phyloP scores from a whole-genome alignment of 2,888 invertebrate genomes.

The Eulithis prunata region DNA sequence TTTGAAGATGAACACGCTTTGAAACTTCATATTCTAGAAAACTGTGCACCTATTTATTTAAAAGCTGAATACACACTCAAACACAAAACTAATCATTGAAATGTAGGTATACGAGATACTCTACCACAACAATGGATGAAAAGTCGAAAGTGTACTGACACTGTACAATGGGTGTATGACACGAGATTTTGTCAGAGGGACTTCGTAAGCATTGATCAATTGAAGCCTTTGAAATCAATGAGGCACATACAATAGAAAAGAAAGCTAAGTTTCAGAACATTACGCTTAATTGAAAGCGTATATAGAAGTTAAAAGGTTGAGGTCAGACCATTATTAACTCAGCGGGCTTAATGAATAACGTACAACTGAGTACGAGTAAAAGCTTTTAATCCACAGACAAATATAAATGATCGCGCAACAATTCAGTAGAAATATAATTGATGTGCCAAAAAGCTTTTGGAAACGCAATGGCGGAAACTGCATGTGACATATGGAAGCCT shows the following conservation, averaged over 20 bases:
- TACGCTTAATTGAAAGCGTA: constrained; percentile 24
- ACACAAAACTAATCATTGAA: too few species aligned
- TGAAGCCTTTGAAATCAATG: constrained; percentile 20
- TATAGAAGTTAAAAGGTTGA: constrained; percentile 25
- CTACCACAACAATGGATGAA: not conserved
- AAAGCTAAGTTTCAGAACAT: constrained; percentile 27
- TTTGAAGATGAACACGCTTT: too few species aligned
- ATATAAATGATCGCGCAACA: constrained; percentile 9
- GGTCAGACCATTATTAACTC: constrained; percentile 25
- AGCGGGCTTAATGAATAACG: constrained; percentile 15
- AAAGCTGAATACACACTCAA: too few species aligned
- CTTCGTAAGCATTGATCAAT: constrained; percentile 9
- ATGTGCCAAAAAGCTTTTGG: not conserved
- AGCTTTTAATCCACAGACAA: constrained; percentile 17
- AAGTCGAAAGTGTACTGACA: constrained; percentile 7
- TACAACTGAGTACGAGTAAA: constrained; percentile 8
- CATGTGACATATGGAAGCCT: too few species aligned
- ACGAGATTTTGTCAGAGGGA: constrained; percentile 5
- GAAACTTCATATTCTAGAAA: too few species aligned
- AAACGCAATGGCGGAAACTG: not conserved
- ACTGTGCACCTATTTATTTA: too few species aligned
- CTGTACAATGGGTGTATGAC: not conserved
- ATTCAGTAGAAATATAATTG: not conserved
- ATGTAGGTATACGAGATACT: not conserved
- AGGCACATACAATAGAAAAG: constrained; percentile 18